These are phyloP conservation scores for Ondatra zibethicus DNA, from an alignment of 2,113 vertebrate species.

Conservation along the genomic window DNA sequence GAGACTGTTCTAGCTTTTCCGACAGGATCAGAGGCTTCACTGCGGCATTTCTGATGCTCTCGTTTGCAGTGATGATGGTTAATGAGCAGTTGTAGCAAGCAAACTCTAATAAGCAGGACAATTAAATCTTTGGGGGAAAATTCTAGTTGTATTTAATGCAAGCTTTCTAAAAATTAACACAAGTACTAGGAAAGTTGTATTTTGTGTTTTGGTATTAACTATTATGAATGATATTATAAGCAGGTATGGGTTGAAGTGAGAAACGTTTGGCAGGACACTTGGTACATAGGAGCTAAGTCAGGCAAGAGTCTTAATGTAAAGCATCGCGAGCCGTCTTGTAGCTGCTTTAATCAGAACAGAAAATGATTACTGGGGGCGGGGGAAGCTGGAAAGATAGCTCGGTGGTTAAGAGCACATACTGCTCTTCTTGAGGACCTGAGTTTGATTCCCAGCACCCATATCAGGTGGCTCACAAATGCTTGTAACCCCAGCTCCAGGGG, in stretches of 20 bases:
- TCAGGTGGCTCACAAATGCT: too few relatives aligned
- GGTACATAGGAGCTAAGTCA: neutral
- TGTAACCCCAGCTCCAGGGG: too few relatives aligned
- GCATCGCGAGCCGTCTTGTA: neutral
- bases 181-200: neutral
- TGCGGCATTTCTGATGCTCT: neutral
- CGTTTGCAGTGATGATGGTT: neutral
- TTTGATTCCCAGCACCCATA: too few relatives aligned
- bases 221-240: neutral
- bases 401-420: too few relatives aligned
- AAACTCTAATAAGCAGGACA: neutral
- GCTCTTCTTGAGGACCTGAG: too few relatives aligned
- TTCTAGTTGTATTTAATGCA: neutral
- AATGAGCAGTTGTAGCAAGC: neutral
- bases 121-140: neutral
- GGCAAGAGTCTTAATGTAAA: neutral
- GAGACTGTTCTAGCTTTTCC: neutral
- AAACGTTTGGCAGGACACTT: neutral
- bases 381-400: too few relatives aligned
- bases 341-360: constrained; percentile 20
- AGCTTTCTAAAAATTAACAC: neutral
- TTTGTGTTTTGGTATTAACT: neutral
- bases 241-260: neutral
- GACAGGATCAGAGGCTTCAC: neutral
- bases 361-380: neutral